These are phyloP conservation scores for Plusia festucae DNA, from an alignment of 2,888 invertebrate genomes.

Conservation along the genomic window DNA sequence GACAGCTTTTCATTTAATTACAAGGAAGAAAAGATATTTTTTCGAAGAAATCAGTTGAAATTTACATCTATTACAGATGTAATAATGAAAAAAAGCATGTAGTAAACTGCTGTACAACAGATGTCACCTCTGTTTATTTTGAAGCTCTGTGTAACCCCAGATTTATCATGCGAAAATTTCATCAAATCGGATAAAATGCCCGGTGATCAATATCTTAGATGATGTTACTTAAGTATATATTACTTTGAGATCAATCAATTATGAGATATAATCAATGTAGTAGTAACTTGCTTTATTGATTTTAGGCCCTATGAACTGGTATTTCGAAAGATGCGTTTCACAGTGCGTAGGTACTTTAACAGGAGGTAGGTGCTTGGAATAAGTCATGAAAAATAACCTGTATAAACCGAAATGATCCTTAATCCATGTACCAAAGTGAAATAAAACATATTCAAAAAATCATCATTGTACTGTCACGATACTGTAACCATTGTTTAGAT, in stretches of 20 bases:
- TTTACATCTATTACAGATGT: no score
- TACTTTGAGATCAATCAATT: constrained; percentile 52
- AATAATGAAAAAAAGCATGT: no score
- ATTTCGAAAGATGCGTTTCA: no score
- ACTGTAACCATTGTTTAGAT: neutral
- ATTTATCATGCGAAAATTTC: constrained; percentile 67
- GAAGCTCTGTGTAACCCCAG: constrained; percentile 37
- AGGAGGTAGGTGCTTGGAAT: no score
- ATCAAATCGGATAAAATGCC: constrained; percentile 62
- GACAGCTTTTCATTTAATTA: no score
- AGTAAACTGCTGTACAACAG: no score
- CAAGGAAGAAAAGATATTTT: no score
- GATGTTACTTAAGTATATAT: constrained; percentile 56
- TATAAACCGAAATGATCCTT: no score
- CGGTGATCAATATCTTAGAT: constrained; percentile 57
- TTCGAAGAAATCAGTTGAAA: no score
- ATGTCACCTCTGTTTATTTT: constrained; percentile 14
- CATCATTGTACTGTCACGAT: neutral
- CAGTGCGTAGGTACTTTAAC: no score
- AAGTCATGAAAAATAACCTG: no score
- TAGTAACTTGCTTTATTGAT: constrained; percentile 30
- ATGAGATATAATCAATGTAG: neutral
- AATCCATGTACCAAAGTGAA: no score
- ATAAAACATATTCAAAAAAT: neutral
- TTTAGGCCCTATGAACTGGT: neutral